Base-by-base conservation (phyloP, 2,113 vertebrate species). In the Spea bombifrons region DNA sequence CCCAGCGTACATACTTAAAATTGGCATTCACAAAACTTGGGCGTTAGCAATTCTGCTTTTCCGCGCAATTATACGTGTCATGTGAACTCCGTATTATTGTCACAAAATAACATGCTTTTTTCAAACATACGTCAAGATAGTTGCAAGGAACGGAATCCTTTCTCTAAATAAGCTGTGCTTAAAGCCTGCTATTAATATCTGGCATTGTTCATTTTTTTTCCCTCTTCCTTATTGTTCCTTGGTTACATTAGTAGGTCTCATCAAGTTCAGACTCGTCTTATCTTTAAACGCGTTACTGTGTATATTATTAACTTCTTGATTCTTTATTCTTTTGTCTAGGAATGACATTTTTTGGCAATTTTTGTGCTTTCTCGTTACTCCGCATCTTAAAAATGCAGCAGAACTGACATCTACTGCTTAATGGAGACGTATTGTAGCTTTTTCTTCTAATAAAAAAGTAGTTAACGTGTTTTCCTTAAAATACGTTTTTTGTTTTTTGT, bases 281-380 rank as follows among this genome's bases (percentile, higher is more conserved):
- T 57, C 53, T 79, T 79, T 64, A 72, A 57, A 72, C 70, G 73
- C 43, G 61, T 55, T 66, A 79, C 10, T 52, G 10, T 79, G 76
- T 73, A 50, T 79, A 79, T 79, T 79, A 79, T 79, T 79, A 79
- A 55, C 49, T 79, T 53, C 49, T 17, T n/a, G 66, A 46, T 63
- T 73, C 76, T 79, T 79, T 79, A 79, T 79, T 72, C 76, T 79
- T 69, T 66, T 79, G 70, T 73, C 76, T 73, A 57, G 30, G 55
- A 63, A 73, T 79, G 76, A 79, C 76, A 79, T 73, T 79, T 77
- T 79, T 73, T 79, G 63, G 76, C 70, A 79, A 79, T 73, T 76
- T 73, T 53, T 61, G 71, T 73, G 61, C 48, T 53, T 53, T 44
- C 76, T 79, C 68, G 73, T 79, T 79, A 79, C 64, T 79, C 53